These are phyloP conservation scores for Caenorhabditis sp. DNA, from an alignment of 2,888 invertebrate genomes.

Conservation along the genomic window DNA sequence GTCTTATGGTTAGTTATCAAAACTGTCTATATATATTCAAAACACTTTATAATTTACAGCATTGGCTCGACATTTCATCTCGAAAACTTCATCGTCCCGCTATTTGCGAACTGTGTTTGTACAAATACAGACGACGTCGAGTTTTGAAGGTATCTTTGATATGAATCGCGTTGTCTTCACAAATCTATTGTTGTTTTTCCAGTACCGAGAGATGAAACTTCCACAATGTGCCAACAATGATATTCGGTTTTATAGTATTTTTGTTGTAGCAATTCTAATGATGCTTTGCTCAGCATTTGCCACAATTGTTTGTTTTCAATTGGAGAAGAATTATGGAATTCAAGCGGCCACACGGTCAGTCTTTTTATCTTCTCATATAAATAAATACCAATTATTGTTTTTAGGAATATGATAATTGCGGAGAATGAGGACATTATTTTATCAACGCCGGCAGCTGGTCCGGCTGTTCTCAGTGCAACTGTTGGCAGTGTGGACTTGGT, in stretches of 20 bases:
- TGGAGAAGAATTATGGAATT: slow-evolving; percentile 48
- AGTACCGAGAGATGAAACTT: slow-evolving; percentile 74
- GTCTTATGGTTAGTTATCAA: slow-evolving; percentile 73
- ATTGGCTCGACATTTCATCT: slow-evolving; percentile 74
- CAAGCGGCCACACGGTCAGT: background rate
- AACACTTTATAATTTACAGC: slow-evolving; percentile 68
- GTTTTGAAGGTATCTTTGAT: slow-evolving; percentile 72
- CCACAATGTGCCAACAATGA: slow-evolving; percentile 74
- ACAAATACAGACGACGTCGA: slow-evolving; percentile 74
- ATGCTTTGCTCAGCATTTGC: slow-evolving; percentile 75
- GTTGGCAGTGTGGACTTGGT: background rate
- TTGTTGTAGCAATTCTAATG: slow-evolving; percentile 73
- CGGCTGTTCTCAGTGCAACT: slow-evolving; percentile 7
- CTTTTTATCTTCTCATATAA: no score
- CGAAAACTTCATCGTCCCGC: slow-evolving; percentile 73
- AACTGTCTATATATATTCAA: no score
- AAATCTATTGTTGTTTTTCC: slow-evolving; percentile 50
- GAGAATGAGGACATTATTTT: no score
- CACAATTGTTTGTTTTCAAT: slow-evolving; percentile 73
- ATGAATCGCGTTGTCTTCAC: background rate
- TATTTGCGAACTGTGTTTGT: slow-evolving; percentile 75
- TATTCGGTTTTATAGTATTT: slow-evolving; percentile 74
- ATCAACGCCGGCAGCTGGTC: slow-evolving; percentile 6
- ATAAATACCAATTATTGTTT: no score
- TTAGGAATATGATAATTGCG: no score